Evolutionary conservation across 2,797 vertebrate genomes (phyloP).

Genomic region (Avahi laniger): DNA sequence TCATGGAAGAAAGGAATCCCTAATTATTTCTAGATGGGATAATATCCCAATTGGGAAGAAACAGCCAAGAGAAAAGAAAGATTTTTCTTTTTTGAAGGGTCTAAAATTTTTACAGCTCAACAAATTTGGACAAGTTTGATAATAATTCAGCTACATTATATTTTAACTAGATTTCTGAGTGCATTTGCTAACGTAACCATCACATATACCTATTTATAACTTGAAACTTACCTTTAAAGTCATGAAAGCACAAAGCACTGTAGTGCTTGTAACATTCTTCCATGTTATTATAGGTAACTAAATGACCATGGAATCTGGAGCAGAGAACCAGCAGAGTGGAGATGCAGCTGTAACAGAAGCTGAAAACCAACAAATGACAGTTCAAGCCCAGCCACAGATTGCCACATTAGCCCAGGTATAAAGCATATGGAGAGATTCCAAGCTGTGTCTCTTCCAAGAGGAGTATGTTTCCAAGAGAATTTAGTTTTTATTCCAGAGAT

Average conservation of each 20-base stretch:
- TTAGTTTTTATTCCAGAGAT: conserved; percentile 39
- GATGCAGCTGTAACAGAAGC: conserved; percentile 95
- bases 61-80: background rate
- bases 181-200: conserved; percentile 40
- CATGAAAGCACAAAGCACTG: conserved; percentile 72
- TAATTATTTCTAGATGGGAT: background rate
- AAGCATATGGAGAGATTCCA: conserved; percentile 63
- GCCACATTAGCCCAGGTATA: conserved; percentile 97
- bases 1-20: background rate
- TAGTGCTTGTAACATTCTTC: conserved; percentile 80
- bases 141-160: conserved; percentile 31
- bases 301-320: conserved; percentile 99
- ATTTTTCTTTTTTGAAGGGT: conserved; percentile 4
- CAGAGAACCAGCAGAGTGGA: conserved; percentile 97
- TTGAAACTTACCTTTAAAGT: conserved; percentile 65
- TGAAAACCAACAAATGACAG: conserved; percentile 95
- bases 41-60: background rate
- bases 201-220: conserved; percentile 44
- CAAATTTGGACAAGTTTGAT: conserved; percentile 28
- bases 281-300: conserved; percentile 91
- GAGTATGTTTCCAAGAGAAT: conserved; percentile 46
- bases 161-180: conserved; percentile 56
- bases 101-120: background rate
- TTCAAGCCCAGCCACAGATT: conserved; percentile 93
- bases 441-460: conserved; percentile 48